phyloP scores from a whole-genome alignment of 2,888 invertebrate species.

The Cheilosia soror region DNA sequence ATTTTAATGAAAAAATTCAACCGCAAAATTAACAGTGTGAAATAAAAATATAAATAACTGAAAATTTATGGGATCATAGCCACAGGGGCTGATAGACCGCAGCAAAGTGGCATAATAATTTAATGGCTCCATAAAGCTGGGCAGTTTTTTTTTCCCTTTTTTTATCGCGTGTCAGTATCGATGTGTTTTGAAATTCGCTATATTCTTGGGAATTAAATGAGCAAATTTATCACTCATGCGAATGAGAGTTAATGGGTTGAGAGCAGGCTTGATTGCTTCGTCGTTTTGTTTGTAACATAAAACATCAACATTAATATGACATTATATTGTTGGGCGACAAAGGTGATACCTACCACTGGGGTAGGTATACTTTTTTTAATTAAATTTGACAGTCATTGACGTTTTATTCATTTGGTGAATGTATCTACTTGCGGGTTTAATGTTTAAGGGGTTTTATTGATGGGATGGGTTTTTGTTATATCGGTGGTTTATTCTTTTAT shows the following conservation, averaged over 20 bases:
- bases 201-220: constrained; percentile 57
- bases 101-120: constrained; percentile 73
- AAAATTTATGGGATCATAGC: constrained; percentile 69
- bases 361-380: constrained; percentile 28
- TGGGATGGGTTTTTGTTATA: too few species aligned
- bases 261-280: constrained; percentile 48
- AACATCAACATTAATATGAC: constrained; percentile 15
- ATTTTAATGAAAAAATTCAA: constrained; percentile 73
- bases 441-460: too few species aligned
- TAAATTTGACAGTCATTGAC: constrained; percentile 23
- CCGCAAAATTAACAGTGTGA: constrained; percentile 72
- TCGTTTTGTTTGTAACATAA: constrained; percentile 50
- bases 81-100: constrained; percentile 71
- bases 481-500: too few species aligned
- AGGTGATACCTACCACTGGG: constrained; percentile 5
- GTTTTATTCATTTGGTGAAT: background rate
- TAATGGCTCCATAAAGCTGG: constrained; percentile 68
- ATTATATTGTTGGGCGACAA: constrained; percentile 28
- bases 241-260: constrained; percentile 51
- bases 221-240: constrained; percentile 67
- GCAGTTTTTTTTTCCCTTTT: constrained; percentile 25
- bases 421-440: too few species aligned
- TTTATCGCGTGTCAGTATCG: constrained; percentile 33
- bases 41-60: constrained; percentile 70
- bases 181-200: constrained; percentile 46